These are phyloP conservation scores for Monochamus alternatus DNA, from an alignment of 2,888 invertebrate genomes.

Conservation along the genomic window DNA sequence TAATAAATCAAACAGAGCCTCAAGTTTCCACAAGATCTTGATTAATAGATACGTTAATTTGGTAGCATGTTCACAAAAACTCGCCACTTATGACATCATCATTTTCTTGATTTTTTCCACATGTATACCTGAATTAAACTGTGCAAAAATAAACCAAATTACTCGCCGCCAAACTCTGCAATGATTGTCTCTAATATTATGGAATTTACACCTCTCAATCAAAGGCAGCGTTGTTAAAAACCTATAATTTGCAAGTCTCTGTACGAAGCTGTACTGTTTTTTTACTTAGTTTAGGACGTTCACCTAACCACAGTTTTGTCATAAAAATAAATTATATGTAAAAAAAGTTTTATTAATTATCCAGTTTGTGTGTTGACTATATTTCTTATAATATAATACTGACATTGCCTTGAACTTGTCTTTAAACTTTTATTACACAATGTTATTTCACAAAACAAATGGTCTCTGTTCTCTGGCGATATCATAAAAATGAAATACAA, in stretches of 20 bases:
- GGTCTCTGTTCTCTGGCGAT: neutral
- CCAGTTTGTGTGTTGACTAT: neutral
- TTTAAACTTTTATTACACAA: neutral
- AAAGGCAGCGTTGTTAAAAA: neutral
- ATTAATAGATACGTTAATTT: neutral
- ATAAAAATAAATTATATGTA: neutral
- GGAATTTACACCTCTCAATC: neutral
- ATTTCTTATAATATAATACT: constrained; percentile 10
- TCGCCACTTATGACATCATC: neutral
- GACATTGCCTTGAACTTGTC: constrained; percentile 25
- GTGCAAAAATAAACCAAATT: neutral
- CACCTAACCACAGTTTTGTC: neutral
- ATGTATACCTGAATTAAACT: neutral
- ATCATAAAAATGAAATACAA: no score
- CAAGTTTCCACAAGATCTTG: constrained; percentile 2
- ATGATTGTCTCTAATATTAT: neutral
- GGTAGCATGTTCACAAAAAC: neutral
- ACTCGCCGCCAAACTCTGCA: neutral
- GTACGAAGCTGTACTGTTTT: neutral
- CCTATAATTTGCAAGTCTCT: neutral
- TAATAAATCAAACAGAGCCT: neutral
- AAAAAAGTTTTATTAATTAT: constrained; percentile 19
- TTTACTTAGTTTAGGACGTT: neutral
- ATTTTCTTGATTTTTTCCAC: neutral
- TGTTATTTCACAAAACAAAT: neutral